A percentile compares a stretch with the other conserved stretches of the same genome.
phyloP scores from a whole-genome alignment of 2,797 vertebrate species.

The Hydrophis major region DNA sequence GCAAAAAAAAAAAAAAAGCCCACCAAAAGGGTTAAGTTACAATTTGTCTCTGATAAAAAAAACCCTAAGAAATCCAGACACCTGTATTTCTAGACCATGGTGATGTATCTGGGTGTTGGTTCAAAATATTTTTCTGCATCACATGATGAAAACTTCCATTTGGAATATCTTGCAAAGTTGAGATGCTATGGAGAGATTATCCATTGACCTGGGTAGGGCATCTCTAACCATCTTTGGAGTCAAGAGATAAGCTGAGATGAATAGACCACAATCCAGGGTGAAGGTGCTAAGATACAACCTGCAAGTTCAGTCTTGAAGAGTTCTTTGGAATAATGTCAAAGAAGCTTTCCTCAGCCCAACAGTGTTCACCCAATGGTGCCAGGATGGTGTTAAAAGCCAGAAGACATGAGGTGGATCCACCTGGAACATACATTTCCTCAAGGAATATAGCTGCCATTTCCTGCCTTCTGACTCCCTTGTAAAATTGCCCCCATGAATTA shows the following conservation, averaged over 20 bases:
- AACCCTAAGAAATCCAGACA: neutral
- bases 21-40: neutral
- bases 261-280: neutral
- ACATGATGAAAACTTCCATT: neutral
- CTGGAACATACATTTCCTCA: neutral
- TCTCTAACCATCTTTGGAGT: neutral
- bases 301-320: neutral
- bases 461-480: neutral
- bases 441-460: neutral
- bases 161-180: neutral
- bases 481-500: neutral
- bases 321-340: neutral
- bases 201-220: neutral
- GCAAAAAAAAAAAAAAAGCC: slow-evolving; percentile 35
- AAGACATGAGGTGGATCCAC: neutral
- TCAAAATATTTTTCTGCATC: neutral
- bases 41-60: neutral
- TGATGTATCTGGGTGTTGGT: neutral
- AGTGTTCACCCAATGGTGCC: neutral
- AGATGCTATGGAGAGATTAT: neutral
- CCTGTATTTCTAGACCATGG: neutral
- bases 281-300: neutral
- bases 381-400: neutral
- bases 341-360: neutral
- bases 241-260: neutral